Base-by-base conservation (phyloP, 2,113 vertebrate genomes). In the Proterorhinus semilunaris region DNA sequence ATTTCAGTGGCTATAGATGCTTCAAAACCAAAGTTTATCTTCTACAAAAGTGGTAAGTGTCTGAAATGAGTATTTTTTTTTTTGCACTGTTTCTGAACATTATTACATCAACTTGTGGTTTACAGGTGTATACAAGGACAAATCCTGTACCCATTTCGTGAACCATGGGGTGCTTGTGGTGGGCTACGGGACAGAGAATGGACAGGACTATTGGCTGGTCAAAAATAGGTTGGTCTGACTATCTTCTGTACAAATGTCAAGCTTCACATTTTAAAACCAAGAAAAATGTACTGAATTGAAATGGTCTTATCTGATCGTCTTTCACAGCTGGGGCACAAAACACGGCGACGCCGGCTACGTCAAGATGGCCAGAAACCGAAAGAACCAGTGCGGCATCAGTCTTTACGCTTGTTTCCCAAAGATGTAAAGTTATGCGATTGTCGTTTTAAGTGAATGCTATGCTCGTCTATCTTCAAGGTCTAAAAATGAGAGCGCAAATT, bases 331-430 rank as follows among this genome's bases (percentile, higher is more conserved):
- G 92, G 93, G 93, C 54, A 65, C 77, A 0, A 53, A 1, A 0
- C 94, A 91, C 89, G 93, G 93, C 69, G 90, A 92, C 58, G 52
- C 67, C 7, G 93, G 92, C 3, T 94, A 86, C 75, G 74, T 94
- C 10, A 82, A 86, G 16, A 83, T 93, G 7, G 86, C 87, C 47
- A 87, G 88, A 72, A 93, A 94, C 83, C 89, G 78, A 54, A 79
- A 78, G 4, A 93, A 94, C 73, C 79, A 84, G 17, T 93, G 93
- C 11, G 92, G 91, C 17, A 91, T 93, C 0, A 86, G 91, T 36
- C 90, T 62, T 17, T 86, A 86, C 62, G 81, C 82, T 4, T 59
- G 57, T 59, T 59, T 59, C 12, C 57, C 57, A 59, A 15, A 8
- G 36, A 59, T 59, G 57, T 59, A 36, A 55, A 27, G 10, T 54